phyloP scores from a whole-genome alignment of 2,797 vertebrate genomes.

The Merluccius polli region DNA sequence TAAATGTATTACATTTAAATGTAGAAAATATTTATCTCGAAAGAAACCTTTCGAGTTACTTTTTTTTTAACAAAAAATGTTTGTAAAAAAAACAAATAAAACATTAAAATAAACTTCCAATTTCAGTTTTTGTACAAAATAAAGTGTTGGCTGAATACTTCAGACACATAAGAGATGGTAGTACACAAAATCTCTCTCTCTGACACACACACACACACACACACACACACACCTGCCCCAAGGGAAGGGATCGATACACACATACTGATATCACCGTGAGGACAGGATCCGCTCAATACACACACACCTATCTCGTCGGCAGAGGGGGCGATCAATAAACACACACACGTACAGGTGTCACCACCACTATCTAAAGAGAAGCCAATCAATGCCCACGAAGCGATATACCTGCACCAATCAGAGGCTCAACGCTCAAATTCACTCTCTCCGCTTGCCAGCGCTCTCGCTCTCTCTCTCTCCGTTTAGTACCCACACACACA shows the following conservation, averaged over 20 bases:
- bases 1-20: not conserved
- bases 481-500: slow-evolving; percentile 28
- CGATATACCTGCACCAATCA: slow-evolving; percentile 58
- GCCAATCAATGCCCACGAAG: slow-evolving; percentile 58
- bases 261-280: slow-evolving; percentile 36
- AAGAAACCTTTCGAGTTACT: not conserved
- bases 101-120: not conserved
- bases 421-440: slow-evolving; percentile 32
- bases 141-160: not conserved
- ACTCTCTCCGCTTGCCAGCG: slow-evolving; percentile 10
- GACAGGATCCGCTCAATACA: slow-evolving; percentile 42
- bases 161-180: slow-evolving; percentile 1
- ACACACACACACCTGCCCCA: slow-evolving; percentile 34
- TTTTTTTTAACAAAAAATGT: too few relatives aligned
- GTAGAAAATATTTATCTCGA: not conserved
- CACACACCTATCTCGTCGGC: not conserved
- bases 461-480: slow-evolving; percentile 6
- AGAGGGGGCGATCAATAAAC: slow-evolving; percentile 24
- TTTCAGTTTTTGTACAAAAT: too few relatives aligned
- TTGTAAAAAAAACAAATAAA: not conserved
- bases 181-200: not conserved
- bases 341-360: slow-evolving; percentile 56
- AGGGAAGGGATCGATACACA: slow-evolving; percentile 55
- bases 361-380: slow-evolving; percentile 49
- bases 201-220: slow-evolving; percentile 2